Evolutionary conservation across 2,888 invertebrate genomes (phyloP).

Genomic region (Idaea straminata): DNA sequence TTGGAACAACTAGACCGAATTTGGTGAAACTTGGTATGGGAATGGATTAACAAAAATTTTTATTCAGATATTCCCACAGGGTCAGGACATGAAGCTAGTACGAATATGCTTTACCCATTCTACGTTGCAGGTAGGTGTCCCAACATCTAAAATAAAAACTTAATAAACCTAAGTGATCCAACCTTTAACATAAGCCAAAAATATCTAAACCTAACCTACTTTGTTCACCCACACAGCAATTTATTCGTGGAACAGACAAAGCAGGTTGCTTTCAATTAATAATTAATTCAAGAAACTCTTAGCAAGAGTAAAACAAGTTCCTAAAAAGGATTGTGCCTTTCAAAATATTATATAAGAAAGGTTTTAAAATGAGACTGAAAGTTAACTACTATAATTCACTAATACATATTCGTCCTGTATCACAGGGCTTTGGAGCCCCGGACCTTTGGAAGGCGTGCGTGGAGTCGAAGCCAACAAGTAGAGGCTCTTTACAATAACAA

Average conservation of each 20-base stretch:
- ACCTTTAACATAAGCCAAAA: neutral
- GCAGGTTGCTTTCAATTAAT: neutral
- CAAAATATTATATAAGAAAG: neutral
- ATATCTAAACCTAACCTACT: neutral
- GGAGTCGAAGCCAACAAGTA: too few relatives aligned
- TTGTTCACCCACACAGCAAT: neutral
- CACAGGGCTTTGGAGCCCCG: too few relatives aligned
- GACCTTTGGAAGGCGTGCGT: too few relatives aligned
- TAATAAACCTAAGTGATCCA: neutral
- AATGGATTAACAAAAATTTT: too few relatives aligned
- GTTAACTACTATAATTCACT: neutral
- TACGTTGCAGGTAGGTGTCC: too few relatives aligned
- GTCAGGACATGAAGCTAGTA: too few relatives aligned
- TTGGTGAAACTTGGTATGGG: too few relatives aligned
- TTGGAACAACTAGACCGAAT: too few relatives aligned
- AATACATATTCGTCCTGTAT: too few relatives aligned
- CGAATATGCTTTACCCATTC: too few relatives aligned
- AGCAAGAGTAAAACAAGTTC: neutral
- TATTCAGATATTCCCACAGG: too few relatives aligned
- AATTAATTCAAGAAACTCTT: neutral
- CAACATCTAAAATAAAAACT: neutral
- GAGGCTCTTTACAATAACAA: too few relatives aligned
- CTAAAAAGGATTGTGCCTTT: neutral
- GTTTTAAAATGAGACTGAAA: neutral
- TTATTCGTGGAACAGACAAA: neutral